phyloP scores from a whole-genome alignment of 2,888 invertebrate species.

The Seladonia tumulorum region DNA sequence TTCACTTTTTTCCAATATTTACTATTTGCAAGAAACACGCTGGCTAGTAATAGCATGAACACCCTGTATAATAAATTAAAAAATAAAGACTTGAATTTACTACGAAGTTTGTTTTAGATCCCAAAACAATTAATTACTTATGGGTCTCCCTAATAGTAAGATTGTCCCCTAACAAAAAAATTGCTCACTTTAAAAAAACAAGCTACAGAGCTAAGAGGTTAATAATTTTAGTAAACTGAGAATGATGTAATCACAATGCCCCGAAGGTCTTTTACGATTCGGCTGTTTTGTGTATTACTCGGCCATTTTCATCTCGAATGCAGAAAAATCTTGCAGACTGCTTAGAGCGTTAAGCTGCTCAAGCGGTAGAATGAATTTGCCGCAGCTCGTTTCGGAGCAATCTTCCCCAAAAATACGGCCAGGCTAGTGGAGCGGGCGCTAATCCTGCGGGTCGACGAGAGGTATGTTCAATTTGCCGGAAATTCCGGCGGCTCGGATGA shows the following conservation, averaged over 20 bases:
- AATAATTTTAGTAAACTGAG: not conserved
- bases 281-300: not conserved
- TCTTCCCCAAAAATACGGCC: not conserved
- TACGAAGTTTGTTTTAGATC: too few relatives aligned
- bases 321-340: not conserved
- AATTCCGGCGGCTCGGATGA: constrained; percentile 38
- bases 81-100: too few relatives aligned
- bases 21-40: too few relatives aligned
- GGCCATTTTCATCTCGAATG: not conserved
- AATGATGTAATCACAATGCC: not conserved
- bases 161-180: too few relatives aligned
- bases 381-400: not conserved
- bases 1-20: too few relatives aligned
- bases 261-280: not conserved
- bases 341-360: not conserved
- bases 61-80: too few relatives aligned
- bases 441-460: not conserved
- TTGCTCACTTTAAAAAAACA: too few relatives aligned
- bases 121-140: too few relatives aligned
- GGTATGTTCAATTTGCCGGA: constrained; percentile 50
- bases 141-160: too few relatives aligned
- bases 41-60: too few relatives aligned
- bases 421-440: not conserved
- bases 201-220: too few relatives aligned
- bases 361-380: not conserved